A percentile compares a stretch with the other conserved stretches of the same genome.
phyloP scores from a whole-genome alignment of 2,113 vertebrate species.

The Isurus oxyrinchus region DNA sequence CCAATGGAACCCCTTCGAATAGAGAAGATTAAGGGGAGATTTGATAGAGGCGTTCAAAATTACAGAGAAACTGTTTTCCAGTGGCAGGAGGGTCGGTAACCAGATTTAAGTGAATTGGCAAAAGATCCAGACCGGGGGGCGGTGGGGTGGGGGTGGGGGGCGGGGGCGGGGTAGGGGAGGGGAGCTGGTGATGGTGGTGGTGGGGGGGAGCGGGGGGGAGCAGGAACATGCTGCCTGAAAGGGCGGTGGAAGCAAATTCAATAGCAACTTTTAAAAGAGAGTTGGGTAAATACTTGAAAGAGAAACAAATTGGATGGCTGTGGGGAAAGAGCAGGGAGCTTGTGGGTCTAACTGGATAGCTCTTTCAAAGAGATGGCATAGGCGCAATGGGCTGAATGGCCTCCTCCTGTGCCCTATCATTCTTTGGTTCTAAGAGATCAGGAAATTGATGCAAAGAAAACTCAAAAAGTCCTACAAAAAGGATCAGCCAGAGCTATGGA shows the following conservation, averaged over 20 bases:
- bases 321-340: too few species aligned
- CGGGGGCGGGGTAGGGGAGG: too few species aligned
- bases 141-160: too few species aligned
- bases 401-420: neutral
- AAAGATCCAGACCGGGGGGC: neutral
- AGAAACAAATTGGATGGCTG: too few species aligned
- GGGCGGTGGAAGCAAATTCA: neutral
- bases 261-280: neutral
- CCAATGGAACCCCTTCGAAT: neutral
- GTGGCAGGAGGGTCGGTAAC: too few species aligned
- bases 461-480: neutral
- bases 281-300: too few species aligned
- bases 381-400: neutral
- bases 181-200: too few species aligned
- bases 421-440: neutral
- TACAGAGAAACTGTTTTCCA: neutral
- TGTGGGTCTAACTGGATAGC: neutral
- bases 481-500: neutral
- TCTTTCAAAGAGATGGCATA: neutral
- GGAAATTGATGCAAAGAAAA: neutral
- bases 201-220: too few species aligned
- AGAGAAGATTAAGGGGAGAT: neutral
- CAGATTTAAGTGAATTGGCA: neutral
- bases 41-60: neutral
- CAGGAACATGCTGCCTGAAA: too few species aligned